Evolutionary conservation across 1,140 invertebrate species (phyloP).

Genomic region (Dinoponera quadriceps): DNA sequence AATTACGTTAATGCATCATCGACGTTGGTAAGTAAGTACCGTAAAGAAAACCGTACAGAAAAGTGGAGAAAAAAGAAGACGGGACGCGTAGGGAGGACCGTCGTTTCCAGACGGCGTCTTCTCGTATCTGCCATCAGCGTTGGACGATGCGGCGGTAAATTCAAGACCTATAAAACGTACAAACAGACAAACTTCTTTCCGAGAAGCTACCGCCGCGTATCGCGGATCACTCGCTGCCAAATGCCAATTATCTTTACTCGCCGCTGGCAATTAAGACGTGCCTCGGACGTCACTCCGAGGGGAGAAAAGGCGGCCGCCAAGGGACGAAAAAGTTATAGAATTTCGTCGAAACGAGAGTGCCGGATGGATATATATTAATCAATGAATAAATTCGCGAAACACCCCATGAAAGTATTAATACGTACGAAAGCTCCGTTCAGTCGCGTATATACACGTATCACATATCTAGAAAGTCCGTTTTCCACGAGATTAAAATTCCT

Average conservation of each 20-base stretch:
- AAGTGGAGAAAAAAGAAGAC: slow-evolving; percentile 9
- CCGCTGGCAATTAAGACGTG: slow-evolving; percentile 72
- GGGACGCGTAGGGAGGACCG: slow-evolving; percentile 24
- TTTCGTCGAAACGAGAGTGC: slow-evolving; percentile 54
- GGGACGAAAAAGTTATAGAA: slow-evolving; percentile 12
- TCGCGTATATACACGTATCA: no score
- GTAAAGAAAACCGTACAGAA: slow-evolving; percentile 46
- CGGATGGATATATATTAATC: background rate
- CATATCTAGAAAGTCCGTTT: no score
- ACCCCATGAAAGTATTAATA: no score
- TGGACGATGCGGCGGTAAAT: slow-evolving; percentile 59
- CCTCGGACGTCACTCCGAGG: slow-evolving; percentile 27
- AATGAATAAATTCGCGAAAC: background rate
- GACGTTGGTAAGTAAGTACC: slow-evolving; percentile 33
- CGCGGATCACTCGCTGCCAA: slow-evolving; percentile 77
- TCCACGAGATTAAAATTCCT: slow-evolving; percentile 34
- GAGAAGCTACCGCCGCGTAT: slow-evolving; percentile 75
- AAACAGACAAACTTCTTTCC: slow-evolving; percentile 76
- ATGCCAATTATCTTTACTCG: slow-evolving; percentile 78
- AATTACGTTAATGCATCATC: slow-evolving; percentile 53
- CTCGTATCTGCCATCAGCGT: slow-evolving; percentile 76
- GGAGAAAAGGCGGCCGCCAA: slow-evolving; percentile 8
- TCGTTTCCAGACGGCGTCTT: slow-evolving; percentile 70
- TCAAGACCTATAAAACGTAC: slow-evolving; percentile 72
- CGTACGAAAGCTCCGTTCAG: no score